Conservation (phyloP, 1,140 invertebrate genomes). For the Orchestia grillus region DNA sequence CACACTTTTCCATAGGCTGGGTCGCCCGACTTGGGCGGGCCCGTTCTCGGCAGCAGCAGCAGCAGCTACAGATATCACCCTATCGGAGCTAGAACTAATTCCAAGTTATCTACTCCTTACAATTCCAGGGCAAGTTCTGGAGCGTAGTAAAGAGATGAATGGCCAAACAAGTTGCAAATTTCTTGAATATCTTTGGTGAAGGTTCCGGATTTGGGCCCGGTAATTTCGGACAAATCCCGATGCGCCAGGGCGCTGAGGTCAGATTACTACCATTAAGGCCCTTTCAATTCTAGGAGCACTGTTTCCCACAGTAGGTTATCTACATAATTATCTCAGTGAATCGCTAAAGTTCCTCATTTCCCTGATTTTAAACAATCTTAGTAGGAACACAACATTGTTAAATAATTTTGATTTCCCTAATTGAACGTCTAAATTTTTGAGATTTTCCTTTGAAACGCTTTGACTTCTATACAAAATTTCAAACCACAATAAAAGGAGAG, state of each 20-base stretch:
- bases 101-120: neutral
- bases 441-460: neutral
- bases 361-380: neutral
- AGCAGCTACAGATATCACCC: neutral
- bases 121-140: neutral
- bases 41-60: neutral
- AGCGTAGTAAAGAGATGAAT: neutral
- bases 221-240: neutral
- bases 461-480: neutral
- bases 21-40: neutral
- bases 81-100: neutral
- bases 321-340: neutral
- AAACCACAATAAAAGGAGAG: neutral
- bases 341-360: neutral
- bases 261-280: neutral
- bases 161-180: neutral
- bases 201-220: neutral
- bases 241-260: neutral
- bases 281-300: neutral
- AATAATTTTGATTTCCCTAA: neutral
- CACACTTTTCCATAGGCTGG: neutral
- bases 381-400: neutral
- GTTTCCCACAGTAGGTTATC: neutral
- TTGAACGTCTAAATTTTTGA: neutral
- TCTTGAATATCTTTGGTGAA: neutral